These are phyloP conservation scores for Notarius lentiginosus DNA, from an alignment of 2,113 vertebrate species.

Conservation along the genomic window DNA sequence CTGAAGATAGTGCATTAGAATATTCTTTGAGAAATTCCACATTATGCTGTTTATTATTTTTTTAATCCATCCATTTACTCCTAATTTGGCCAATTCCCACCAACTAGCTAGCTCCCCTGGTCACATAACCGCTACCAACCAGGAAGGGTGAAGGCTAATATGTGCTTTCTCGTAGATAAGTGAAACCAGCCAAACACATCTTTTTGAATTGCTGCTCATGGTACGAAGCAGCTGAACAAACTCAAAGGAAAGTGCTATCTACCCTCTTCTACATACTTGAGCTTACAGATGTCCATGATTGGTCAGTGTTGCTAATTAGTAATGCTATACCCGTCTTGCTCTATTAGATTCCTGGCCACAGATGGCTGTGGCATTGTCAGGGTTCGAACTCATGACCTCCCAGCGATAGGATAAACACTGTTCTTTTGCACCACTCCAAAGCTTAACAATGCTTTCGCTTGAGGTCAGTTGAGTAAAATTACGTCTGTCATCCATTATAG, in stretches of 20 bases:
- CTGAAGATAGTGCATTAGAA: background rate
- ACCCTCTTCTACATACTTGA: background rate
- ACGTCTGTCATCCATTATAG: constrained; percentile 1
- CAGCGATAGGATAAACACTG: background rate
- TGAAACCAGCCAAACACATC: background rate
- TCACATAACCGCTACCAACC: background rate
- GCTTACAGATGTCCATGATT: too few species aligned
- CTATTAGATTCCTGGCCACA: background rate
- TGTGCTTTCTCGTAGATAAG: background rate
- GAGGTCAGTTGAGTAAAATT: background rate
- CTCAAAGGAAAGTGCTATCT: background rate
- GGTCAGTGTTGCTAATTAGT: background rate
- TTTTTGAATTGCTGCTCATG: background rate
- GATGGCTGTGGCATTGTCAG: background rate
- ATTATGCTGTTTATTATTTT: background rate
- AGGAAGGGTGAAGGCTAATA: background rate
- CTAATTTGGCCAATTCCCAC: background rate
- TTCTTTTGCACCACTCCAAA: background rate
- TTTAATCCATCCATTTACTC: background rate
- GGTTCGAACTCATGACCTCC: background rate
- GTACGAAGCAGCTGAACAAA: background rate
- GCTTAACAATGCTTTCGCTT: background rate
- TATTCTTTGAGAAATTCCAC: background rate
- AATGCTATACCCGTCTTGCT: background rate
- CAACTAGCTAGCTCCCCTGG: background rate